Conservation (phyloP, 2,888 invertebrate species). For the Caenorhabditis angaria region DNA sequence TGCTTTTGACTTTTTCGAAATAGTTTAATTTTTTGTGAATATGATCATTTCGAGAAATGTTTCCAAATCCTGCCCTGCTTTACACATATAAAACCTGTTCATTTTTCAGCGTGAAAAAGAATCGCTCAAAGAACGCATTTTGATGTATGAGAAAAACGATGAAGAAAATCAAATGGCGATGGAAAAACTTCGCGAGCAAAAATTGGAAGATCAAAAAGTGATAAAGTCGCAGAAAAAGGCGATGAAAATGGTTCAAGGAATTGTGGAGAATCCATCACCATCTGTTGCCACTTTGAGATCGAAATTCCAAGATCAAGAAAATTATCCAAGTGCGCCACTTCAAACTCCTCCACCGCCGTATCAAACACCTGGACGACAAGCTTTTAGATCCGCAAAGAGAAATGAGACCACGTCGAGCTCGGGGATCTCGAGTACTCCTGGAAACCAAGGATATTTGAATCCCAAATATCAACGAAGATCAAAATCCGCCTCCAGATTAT, state of each 20-base stretch:
- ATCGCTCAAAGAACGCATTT: slow-evolving; percentile 49
- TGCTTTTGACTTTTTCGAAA: too few species aligned
- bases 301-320: slow-evolving; percentile 42
- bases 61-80: slow-evolving; percentile 18
- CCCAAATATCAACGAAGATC: slow-evolving; percentile 51
- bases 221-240: slow-evolving; percentile 36
- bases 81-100: too few species aligned
- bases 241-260: slow-evolving; percentile 33
- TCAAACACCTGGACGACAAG: slow-evolving; percentile 33
- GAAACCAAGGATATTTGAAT: slow-evolving; percentile 45
- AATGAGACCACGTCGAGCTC: slow-evolving; percentile 13
- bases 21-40: not conserved
- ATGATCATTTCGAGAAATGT: not conserved
- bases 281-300: slow-evolving; percentile 45
- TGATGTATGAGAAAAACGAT: slow-evolving; percentile 53
- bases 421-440: not conserved
- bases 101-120: slow-evolving; percentile 43
- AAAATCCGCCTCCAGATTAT: slow-evolving; percentile 56
- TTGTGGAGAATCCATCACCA: slow-evolving; percentile 38
- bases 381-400: too few species aligned
- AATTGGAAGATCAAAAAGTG: slow-evolving; percentile 26
- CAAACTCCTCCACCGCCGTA: slow-evolving; percentile 41
- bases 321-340: slow-evolving; percentile 29
- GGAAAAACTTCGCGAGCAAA: slow-evolving; percentile 36
- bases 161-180: slow-evolving; percentile 41